Conservation (phyloP, 2,797 vertebrate genomes). For the Sebastes baramenuke region DNA sequence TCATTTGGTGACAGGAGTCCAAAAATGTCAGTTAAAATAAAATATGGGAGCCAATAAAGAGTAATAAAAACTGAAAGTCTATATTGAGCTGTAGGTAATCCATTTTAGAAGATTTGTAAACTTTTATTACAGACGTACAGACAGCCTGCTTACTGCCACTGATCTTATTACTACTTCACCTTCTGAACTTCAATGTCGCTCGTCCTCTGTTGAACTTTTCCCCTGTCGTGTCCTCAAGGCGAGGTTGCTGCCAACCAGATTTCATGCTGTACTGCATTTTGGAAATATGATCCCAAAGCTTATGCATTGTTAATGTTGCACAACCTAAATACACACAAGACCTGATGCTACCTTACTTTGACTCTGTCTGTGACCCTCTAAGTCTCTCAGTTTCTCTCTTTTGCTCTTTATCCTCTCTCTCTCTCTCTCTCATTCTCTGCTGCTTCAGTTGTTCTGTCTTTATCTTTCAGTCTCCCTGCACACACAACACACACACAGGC, state of each 20-base stretch:
- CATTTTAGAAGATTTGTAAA: slow-evolving; percentile 2
- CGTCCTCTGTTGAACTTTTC: slow-evolving; percentile 47
- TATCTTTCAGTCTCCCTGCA: slow-evolving; percentile 1
- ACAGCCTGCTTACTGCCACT: slow-evolving; percentile 9
- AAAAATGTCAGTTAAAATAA: background rate
- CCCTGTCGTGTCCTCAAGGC: slow-evolving; percentile 18
- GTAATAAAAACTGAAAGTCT: background rate
- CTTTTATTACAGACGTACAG: background rate
- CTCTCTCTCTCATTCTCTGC: slow-evolving; percentile 12
- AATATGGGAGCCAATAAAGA: background rate
- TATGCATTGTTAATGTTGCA: slow-evolving; percentile 45
- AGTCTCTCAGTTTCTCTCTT: slow-evolving; percentile 1
- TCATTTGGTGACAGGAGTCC: background rate
- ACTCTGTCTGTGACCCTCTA: slow-evolving; percentile 1
- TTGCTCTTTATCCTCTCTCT: background rate
- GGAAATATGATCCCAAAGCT: slow-evolving; percentile 40
- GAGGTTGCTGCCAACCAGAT: slow-evolving; percentile 35
- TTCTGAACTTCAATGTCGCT: slow-evolving; percentile 24
- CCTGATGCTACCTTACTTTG: slow-evolving; percentile 19
- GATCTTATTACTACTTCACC: slow-evolving; percentile 20
- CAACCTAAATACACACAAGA: slow-evolving; percentile 23
- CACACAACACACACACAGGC: slow-evolving; percentile 11
- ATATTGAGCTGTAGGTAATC: slow-evolving; percentile 1
- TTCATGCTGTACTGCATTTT: slow-evolving; percentile 43
- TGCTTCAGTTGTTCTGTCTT: slow-evolving; percentile 12